A percentile compares a stretch with the other conserved stretches of the same genome.
Conservation (phyloP, 64 coral and sea anemone genomes). For the Trachythela sp. region DNA sequence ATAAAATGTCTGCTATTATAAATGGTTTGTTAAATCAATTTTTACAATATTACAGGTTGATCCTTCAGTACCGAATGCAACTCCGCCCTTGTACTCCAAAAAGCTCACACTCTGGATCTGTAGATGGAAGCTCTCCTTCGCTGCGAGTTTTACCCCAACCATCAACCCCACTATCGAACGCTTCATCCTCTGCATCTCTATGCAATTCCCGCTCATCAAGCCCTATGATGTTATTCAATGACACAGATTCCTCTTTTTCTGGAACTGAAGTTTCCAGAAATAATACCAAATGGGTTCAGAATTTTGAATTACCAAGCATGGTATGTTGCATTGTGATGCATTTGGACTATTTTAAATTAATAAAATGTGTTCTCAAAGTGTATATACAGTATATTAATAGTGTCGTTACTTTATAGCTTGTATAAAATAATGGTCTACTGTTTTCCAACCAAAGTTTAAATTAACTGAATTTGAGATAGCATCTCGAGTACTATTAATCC, state of each 20-base stretch:
- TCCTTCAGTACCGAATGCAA: not conserved
- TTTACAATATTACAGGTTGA: not conserved
- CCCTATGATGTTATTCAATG: not conserved
- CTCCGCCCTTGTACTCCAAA: not conserved
- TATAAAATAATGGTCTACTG: too few species aligned
- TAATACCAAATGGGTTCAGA: not conserved
- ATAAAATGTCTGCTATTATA: too few species aligned
- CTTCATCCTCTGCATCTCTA: not conserved
- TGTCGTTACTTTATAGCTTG: too few species aligned
- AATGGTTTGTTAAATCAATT: too few species aligned
- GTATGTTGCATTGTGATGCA: not conserved
- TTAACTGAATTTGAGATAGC: too few species aligned
- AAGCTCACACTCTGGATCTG: not conserved
- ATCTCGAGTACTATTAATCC: too few species aligned
- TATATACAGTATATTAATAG: too few species aligned
- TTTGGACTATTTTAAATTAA: not conserved
- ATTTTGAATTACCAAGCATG: slow-evolving; percentile 1
- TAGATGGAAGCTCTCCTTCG: not conserved
- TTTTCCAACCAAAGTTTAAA: too few species aligned
- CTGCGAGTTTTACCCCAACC: not conserved
- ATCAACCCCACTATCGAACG: not conserved
- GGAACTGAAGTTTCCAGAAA: not conserved
- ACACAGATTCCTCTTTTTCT: not conserved
- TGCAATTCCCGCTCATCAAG: not conserved
- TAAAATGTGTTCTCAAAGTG: too few species aligned